A percentile compares a stretch with the other conserved stretches of the same genome.
Evolutionary conservation across 2,888 invertebrate species (phyloP).

Genomic region (Conistra vaccinii): DNA sequence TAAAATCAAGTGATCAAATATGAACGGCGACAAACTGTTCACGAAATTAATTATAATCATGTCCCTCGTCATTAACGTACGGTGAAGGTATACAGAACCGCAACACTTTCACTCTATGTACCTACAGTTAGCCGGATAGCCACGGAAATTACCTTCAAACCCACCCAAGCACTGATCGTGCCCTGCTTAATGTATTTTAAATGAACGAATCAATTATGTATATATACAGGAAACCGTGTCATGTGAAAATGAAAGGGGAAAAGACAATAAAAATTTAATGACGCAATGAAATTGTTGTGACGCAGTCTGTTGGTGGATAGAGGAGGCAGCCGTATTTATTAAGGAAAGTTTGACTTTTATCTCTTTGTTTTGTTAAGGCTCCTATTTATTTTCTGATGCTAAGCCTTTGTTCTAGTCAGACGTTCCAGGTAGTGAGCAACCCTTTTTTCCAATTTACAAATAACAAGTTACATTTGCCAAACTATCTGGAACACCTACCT

Average conservation of each 20-base stretch:
- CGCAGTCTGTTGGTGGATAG: constrained; percentile 41
- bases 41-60: constrained; percentile 65
- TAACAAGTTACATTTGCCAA: constrained; percentile 72
- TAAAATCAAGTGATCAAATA: constrained; percentile 62
- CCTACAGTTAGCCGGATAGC: constrained; percentile 55
- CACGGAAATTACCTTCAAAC: constrained; percentile 79
- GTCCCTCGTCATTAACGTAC: constrained; percentile 53
- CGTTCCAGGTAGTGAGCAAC: constrained; percentile 70
- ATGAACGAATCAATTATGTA: constrained; percentile 84
- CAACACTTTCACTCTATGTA: constrained; percentile 43
- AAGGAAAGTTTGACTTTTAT: constrained; percentile 62
- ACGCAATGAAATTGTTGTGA: constrained; percentile 71
- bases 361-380: constrained; percentile 65
- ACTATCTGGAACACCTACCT: constrained; percentile 63
- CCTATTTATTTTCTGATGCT: constrained; percentile 70
- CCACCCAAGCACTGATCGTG: constrained; percentile 74
- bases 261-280: constrained; percentile 76
- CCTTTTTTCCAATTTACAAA: constrained; percentile 74
- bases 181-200: constrained; percentile 84
- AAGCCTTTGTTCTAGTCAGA: constrained; percentile 70
- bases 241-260: constrained; percentile 78
- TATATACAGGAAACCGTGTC: constrained; percentile 70
- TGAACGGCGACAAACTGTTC: constrained; percentile 46
- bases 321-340: constrained; percentile 31
- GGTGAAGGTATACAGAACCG: constrained; percentile 39